A percentile compares a stretch with the other conserved stretches of the same genome.
Evolutionary conservation across 2,888 invertebrate genomes (phyloP).

Genomic region (Sesia apiformis): DNA sequence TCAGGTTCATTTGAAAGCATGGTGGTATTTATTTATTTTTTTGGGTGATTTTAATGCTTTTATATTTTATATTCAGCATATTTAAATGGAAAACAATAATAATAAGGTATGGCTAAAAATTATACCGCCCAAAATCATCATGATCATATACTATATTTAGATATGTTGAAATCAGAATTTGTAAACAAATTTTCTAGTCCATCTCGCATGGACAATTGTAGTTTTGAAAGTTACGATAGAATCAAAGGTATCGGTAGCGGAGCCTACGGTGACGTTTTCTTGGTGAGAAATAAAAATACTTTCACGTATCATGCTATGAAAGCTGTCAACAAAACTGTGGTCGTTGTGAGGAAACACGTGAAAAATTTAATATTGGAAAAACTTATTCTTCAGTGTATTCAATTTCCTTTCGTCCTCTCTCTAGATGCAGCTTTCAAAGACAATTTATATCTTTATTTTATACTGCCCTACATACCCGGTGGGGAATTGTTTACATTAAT

Average conservation of each 20-base stretch:
- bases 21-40: no score
- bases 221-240: constrained; percentile 78
- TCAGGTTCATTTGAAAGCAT: no score
- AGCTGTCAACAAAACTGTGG: constrained; percentile 86
- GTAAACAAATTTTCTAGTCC: constrained; percentile 25
- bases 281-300: constrained; percentile 77
- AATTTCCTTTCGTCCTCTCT: constrained; percentile 89
- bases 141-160: constrained; percentile 46
- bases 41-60: no score
- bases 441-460: constrained; percentile 86
- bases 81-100: constrained; percentile 1
- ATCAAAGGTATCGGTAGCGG: constrained; percentile 89
- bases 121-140: constrained; percentile 42
- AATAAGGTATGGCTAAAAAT: constrained; percentile 37
- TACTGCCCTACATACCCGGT: constrained; percentile 87
- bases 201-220: constrained; percentile 11
- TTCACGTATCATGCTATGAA: constrained; percentile 90
- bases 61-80: no score
- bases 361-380: constrained; percentile 92
- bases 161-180: constrained; percentile 50
- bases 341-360: constrained; percentile 92
- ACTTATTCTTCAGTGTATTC: constrained; percentile 84
- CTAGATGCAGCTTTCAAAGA: constrained; percentile 90
- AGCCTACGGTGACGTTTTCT: constrained; percentile 91
- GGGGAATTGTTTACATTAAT: constrained; percentile 90